These are phyloP conservation scores for Hydropsyche tenuis DNA, from an alignment of 1,140 invertebrate genomes.

Conservation along the genomic window DNA sequence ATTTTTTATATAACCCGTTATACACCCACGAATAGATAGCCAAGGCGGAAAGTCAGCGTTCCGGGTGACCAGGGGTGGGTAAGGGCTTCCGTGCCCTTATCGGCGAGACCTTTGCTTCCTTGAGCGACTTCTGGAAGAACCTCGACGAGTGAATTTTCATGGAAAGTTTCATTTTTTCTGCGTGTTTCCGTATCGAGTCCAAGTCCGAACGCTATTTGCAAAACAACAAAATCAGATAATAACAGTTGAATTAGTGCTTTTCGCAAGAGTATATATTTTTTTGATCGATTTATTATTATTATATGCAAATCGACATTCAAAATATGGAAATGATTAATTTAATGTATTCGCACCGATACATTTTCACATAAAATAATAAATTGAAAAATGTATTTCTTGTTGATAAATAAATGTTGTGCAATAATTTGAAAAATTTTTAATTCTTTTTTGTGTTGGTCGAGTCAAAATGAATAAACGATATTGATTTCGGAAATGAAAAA, in stretches of 20 bases:
- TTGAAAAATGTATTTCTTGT: too few relatives aligned
- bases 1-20: constrained; percentile 18
- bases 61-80: constrained; percentile 12
- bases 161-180: constrained; percentile 27
- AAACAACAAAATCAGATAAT: constrained; percentile 26
- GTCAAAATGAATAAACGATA: too few relatives aligned
- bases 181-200: not conserved
- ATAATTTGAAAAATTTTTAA: too few relatives aligned
- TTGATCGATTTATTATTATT: too few relatives aligned
- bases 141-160: constrained; percentile 14
- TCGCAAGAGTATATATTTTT: too few relatives aligned
- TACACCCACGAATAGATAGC: not conserved
- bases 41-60: constrained; percentile 3
- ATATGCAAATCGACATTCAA: too few relatives aligned
- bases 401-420: too few relatives aligned
- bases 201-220: constrained; percentile 12
- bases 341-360: too few relatives aligned
- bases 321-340: too few relatives aligned
- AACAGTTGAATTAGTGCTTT: not conserved
- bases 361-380: too few relatives aligned
- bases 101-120: not conserved
- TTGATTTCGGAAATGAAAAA: too few relatives aligned
- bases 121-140: constrained; percentile 2
- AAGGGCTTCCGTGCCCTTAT: constrained; percentile 31
- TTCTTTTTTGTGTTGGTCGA: too few relatives aligned